Evolutionary conservation across 2,797 vertebrate genomes (phyloP).

Genomic region (Vireo griseus): DNA sequence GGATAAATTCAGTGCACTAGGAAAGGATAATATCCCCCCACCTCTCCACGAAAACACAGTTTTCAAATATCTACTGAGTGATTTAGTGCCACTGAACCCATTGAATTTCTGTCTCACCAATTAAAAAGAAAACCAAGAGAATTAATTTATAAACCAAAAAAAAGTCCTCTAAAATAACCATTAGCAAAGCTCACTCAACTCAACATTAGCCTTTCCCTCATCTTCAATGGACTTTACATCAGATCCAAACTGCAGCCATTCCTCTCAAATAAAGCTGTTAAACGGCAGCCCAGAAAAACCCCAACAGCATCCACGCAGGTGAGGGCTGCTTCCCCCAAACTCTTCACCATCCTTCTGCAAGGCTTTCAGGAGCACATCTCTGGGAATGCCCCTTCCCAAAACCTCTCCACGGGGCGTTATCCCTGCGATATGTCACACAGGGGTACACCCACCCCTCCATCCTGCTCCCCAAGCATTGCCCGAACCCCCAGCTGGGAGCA

Average conservation of each 20-base stretch:
- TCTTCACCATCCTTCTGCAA: not conserved
- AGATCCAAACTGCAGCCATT: not conserved
- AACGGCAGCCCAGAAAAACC: not conserved
- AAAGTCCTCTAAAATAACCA: not conserved
- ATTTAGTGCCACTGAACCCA: not conserved
- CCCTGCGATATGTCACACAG: fast-evolving
- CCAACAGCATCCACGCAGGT: not conserved
- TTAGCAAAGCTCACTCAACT: not conserved
- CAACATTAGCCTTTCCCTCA: not conserved
- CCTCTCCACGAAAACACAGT: not conserved
- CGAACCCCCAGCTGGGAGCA: fast-evolving
- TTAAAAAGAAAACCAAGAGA: not conserved
- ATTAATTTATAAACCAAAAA: not conserved
- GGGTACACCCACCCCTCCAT: not conserved
- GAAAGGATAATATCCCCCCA: not conserved
- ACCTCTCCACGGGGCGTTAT: fast-evolving
- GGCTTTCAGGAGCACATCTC: not conserved
- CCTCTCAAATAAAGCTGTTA: not conserved
- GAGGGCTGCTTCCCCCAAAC: not conserved
- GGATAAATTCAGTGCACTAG: not conserved
- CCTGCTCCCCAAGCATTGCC: not conserved
- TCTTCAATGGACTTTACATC: not conserved
- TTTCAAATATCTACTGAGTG: slow-evolving; percentile 9
- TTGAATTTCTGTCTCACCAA: not conserved
- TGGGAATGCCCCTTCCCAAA: not conserved